Evolutionary conservation across 2,113 vertebrate genomes (phyloP).

Genomic region (Anarhynchus alexandrinus): DNA sequence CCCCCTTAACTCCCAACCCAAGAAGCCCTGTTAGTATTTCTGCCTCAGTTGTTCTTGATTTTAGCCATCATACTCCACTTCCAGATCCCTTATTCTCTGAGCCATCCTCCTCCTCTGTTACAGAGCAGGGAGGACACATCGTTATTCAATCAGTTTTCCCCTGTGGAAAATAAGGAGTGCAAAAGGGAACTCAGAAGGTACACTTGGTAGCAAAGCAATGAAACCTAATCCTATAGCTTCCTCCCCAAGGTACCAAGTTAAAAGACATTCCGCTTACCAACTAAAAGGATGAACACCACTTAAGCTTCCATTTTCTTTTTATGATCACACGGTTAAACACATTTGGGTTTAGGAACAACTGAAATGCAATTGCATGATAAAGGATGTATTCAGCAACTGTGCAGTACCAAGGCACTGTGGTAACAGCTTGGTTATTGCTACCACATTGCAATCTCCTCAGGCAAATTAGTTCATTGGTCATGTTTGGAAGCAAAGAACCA

Average conservation of each 20-base stretch:
- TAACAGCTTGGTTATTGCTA: slow-evolving; percentile 44
- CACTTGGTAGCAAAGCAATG: background rate
- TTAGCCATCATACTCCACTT: background rate
- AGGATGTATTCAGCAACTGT: background rate
- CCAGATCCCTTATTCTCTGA: background rate
- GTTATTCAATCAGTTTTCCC: background rate
- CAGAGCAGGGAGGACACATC: background rate
- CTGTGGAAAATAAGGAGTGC: background rate
- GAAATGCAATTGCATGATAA: slow-evolving; percentile 21
- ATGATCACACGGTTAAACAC: background rate
- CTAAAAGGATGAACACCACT: background rate
- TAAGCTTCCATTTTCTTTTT: background rate
- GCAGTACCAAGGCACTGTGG: background rate
- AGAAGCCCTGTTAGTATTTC: background rate
- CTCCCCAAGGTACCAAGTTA: background rate
- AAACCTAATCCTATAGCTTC: background rate
- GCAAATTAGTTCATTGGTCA: slow-evolving; percentile 9
- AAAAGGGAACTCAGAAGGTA: background rate
- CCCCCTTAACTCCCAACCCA: background rate
- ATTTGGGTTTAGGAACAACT: background rate
- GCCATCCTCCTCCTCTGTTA: background rate
- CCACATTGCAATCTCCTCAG: slow-evolving; percentile 29
- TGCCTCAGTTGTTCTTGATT: background rate
- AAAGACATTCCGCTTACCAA: background rate
- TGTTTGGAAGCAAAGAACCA: slow-evolving; percentile 29